phyloP scores from a whole-genome alignment of 2,888 invertebrate genomes.

The Microctonus brassicae region DNA sequence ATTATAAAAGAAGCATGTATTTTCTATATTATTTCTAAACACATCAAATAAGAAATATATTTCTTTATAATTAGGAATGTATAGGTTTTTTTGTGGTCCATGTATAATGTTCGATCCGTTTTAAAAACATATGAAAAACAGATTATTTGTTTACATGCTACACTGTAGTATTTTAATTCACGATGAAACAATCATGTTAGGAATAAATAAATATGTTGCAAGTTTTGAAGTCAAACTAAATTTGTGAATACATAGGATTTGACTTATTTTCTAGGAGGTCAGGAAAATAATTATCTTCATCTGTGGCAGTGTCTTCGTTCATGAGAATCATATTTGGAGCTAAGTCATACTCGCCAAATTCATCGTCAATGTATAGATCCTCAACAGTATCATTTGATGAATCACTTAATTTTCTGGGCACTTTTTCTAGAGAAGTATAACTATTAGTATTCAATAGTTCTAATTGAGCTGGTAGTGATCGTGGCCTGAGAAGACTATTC shows the following conservation, averaged over 20 bases:
- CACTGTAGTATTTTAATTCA: not conserved
- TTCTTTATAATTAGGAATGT: too few species aligned
- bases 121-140: too few species aligned
- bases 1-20: too few species aligned
- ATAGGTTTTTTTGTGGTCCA: too few species aligned
- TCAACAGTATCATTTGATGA: conserved; percentile 52
- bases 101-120: too few species aligned
- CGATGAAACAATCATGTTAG: not conserved
- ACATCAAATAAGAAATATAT: too few species aligned
- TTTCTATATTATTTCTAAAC: too few species aligned
- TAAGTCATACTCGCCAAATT: conserved; percentile 55
- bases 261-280: conserved; percentile 39
- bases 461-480: conserved; percentile 57
- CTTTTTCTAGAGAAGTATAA: conserved; percentile 49
- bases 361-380: conserved; percentile 62
- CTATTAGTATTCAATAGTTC: conserved; percentile 46
- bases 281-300: conserved; percentile 51
- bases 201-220: not conserved
- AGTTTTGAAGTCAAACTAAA: not conserved
- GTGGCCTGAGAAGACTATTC: conserved; percentile 51
- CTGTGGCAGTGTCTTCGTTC: conserved; percentile 46
- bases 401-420: conserved; percentile 53
- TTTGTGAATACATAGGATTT: not conserved
- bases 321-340: conserved; percentile 59
- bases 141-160: too few species aligned